These are phyloP conservation scores for Rallus limicola DNA, from an alignment of 2,113 vertebrate genomes.

Conservation along the genomic window DNA sequence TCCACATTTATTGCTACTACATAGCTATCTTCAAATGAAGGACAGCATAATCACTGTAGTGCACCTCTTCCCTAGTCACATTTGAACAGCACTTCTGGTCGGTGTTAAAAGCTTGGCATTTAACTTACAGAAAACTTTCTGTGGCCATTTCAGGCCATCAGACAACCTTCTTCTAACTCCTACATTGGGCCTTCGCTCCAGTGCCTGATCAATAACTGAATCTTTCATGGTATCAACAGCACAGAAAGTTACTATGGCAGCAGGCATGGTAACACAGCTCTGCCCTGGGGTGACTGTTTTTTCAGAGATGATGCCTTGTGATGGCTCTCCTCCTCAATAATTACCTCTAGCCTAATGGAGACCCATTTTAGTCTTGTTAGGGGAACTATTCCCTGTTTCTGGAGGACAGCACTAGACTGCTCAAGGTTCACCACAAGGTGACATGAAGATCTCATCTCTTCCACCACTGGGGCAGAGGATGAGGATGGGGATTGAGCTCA, in stretches of 20 bases:
- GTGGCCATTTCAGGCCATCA: not conserved
- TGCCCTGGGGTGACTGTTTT: not conserved
- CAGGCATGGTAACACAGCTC: not conserved
- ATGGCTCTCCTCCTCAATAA: not conserved
- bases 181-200: not conserved
- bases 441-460: not conserved
- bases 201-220: not conserved
- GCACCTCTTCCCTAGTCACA: not conserved
- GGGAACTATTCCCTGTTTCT: not conserved
- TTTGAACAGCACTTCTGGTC: not conserved
- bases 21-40: not conserved
- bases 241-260: not conserved
- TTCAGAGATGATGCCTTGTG: not conserved
- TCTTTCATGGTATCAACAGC: not conserved
- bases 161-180: not conserved
- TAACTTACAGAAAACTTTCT: not conserved
- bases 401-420: not conserved
- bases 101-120: not conserved
- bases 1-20: not conserved
- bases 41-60: not conserved
- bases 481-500: not conserved
- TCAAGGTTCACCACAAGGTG: not conserved
- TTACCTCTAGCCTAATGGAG: not conserved
- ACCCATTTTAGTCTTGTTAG: accelerated
- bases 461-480: not conserved